These are phyloP conservation scores for Oxygymnocypris stewartii DNA, from an alignment of 2,113 vertebrate genomes.

Conservation along the genomic window DNA sequence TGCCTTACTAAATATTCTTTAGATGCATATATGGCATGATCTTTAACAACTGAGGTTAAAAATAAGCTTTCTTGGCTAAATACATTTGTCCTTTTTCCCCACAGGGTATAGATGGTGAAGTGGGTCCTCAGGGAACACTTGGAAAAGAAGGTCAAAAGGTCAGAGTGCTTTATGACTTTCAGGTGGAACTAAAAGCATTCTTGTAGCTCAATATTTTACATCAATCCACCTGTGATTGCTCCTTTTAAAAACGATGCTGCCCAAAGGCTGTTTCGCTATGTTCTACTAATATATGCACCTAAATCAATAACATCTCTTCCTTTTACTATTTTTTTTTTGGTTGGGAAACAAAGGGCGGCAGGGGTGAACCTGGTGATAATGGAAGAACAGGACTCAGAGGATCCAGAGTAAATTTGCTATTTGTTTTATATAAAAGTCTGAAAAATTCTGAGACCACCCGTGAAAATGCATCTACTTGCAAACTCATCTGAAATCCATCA, in stretches of 20 bases:
- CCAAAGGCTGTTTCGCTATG: neutral
- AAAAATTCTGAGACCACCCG: neutral
- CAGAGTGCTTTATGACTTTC: conserved; percentile 54
- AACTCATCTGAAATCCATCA: neutral
- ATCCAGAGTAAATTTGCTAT: conserved; percentile 66
- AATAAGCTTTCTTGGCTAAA: neutral
- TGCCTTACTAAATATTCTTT: neutral
- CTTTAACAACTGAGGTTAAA: neutral
- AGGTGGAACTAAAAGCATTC: conserved; percentile 40
- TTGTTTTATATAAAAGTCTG: neutral
- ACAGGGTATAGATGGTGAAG: conserved; percentile 81
- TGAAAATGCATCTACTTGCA: neutral
- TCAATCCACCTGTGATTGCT: neutral
- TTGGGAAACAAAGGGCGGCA: conserved; percentile 69
- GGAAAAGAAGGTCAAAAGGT: conserved; percentile 81
- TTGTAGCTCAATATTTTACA: conserved; percentile 11
- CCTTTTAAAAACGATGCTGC: neutral
- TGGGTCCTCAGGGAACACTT: conserved; percentile 70
- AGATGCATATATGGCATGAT: neutral
- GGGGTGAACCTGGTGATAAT: conserved; percentile 68
- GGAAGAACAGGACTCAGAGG: conserved; percentile 72
- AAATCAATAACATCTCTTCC: neutral
- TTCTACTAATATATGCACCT: neutral
- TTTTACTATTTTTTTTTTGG: neutral
- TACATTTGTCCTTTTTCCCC: conserved; percentile 2